Conservation (phyloP, 2,113 vertebrate genomes). For the Leptodactylus fuscus region DNA sequence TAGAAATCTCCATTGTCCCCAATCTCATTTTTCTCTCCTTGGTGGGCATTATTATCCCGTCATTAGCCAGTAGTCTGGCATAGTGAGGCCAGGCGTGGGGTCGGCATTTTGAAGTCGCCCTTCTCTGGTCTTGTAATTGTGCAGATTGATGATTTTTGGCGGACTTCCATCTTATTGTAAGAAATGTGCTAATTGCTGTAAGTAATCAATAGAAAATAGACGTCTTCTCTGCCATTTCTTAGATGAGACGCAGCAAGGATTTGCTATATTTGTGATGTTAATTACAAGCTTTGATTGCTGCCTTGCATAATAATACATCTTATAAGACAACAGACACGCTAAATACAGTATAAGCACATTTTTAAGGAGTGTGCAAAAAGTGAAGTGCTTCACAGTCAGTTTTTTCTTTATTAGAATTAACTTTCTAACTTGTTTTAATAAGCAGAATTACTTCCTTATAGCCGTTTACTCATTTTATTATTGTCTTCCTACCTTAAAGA, state of each 20-base stretch:
- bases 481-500: background rate
- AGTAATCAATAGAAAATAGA: constrained; percentile 27
- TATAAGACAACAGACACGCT: background rate
- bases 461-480: background rate
- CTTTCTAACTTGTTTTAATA: background rate
- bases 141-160: constrained; percentile 5
- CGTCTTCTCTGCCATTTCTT: background rate
- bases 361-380: background rate
- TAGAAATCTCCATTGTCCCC: too few species aligned
- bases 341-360: background rate
- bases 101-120: background rate
- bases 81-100: background rate
- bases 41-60: background rate
- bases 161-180: background rate
- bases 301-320: constrained; percentile 1
- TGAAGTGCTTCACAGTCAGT: background rate
- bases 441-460: background rate
- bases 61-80: background rate
- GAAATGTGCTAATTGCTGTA: background rate
- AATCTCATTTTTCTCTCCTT: background rate
- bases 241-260: background rate
- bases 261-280: constrained; percentile 7
- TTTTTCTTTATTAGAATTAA: background rate
- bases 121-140: background rate
- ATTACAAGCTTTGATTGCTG: constrained; percentile 20